Evolutionary conservation across 2,113 vertebrate genomes (phyloP).

Genomic region (Alexandromys fortis): DNA sequence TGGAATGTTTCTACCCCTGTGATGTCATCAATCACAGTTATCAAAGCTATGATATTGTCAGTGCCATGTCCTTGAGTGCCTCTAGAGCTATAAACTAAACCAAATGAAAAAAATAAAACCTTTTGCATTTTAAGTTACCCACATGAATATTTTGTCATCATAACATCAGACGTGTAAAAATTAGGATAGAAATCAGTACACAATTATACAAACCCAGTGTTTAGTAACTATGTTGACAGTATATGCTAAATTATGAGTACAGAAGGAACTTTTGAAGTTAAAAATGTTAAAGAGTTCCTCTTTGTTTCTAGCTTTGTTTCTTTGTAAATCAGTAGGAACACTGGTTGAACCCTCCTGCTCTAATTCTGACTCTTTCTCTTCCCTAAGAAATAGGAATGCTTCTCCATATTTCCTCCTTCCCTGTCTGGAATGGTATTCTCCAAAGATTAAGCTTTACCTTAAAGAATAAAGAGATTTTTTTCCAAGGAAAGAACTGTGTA

Average conservation of each 20-base stretch:
- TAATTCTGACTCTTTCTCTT: not conserved
- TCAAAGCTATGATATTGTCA: too few species aligned
- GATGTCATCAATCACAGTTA: not conserved
- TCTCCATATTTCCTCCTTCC: not conserved
- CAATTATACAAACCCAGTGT: not conserved
- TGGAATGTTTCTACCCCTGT: not conserved
- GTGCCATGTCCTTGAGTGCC: not conserved
- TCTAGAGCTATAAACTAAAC: not conserved
- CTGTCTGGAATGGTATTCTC: not conserved
- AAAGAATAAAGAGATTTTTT: not conserved
- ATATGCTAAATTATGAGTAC: not conserved
- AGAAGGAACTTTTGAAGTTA: not conserved
- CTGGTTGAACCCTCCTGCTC: rapidly evolving
- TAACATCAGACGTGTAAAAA: not conserved
- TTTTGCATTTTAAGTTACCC: not conserved
- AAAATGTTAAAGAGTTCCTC: not conserved
- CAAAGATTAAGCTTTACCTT: not conserved
- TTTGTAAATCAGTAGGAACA: not conserved
- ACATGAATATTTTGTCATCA: not conserved
- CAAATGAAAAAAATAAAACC: not conserved
- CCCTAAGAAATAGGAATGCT: not conserved
- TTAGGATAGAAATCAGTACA: not conserved
- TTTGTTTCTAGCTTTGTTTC: not conserved
- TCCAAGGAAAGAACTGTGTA: not conserved
- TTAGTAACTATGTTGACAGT: not conserved